These are phyloP conservation scores for Saccopteryx bilineata DNA, from an alignment of 2,113 vertebrate species.

Conservation along the genomic window DNA sequence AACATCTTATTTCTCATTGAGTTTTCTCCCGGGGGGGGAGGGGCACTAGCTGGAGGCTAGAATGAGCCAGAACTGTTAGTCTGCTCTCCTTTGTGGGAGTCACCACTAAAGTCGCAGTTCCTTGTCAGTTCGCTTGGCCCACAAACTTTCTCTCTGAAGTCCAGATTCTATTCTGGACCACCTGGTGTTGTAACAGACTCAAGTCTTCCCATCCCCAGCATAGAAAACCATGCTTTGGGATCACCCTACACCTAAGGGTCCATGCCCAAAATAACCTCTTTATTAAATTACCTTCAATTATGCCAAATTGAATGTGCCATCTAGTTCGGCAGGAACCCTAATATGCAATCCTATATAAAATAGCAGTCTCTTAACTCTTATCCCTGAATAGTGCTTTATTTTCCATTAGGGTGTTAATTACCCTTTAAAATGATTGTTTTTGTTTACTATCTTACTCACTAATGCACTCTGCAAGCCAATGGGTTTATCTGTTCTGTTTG, in stretches of 20 bases:
- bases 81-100: neutral
- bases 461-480: neutral
- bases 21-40: neutral
- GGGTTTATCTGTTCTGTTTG: neutral
- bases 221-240: neutral
- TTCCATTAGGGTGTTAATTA: neutral
- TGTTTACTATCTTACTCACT: neutral
- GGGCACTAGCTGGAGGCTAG: neutral
- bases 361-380: neutral
- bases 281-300: neutral
- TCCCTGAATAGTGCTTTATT: neutral
- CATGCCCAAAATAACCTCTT: neutral
- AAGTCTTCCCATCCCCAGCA: neutral
- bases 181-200: neutral
- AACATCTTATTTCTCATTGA: neutral
- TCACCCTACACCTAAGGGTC: neutral
- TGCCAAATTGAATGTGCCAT: neutral
- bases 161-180: neutral
- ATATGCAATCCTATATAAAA: neutral
- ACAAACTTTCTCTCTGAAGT: neutral
- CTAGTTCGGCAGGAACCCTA: neutral
- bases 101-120: neutral
- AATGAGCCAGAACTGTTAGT: fast-evolving
- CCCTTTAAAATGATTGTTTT: neutral
- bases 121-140: fast-evolving